phyloP scores from a whole-genome alignment of 2,797 vertebrate species.

The Oophaga sylvatica region DNA sequence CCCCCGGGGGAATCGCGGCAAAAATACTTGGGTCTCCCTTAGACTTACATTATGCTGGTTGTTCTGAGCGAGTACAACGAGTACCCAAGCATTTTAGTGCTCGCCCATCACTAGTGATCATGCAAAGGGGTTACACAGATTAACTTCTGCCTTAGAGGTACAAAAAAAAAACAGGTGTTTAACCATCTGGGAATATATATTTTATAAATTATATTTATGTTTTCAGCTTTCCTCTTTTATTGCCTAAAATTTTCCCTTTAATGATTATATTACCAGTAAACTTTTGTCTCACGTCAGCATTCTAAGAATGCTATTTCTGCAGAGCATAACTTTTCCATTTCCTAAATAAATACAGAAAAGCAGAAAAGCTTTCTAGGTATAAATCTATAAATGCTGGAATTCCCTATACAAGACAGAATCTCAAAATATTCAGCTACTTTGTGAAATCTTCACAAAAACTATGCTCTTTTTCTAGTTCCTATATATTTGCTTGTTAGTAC shows the following conservation, averaged over 20 bases:
- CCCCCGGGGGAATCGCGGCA: too few species aligned
- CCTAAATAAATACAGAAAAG: background rate
- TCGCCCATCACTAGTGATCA: too few species aligned
- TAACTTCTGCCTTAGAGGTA: background rate
- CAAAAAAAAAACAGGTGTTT: background rate
- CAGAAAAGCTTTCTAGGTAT: background rate
- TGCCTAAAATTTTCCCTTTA: background rate
- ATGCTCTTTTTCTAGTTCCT: background rate
- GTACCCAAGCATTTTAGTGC: too few species aligned
- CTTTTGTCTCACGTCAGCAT: background rate
- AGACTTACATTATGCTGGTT: too few species aligned
- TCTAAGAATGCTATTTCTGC: background rate
- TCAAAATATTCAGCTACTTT: background rate
- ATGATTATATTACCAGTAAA: background rate
- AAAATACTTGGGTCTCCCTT: too few species aligned
- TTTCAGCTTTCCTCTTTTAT: background rate
- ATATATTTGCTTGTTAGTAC: background rate
- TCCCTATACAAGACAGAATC: background rate
- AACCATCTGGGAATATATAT: constrained; percentile 16
- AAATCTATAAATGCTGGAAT: background rate
- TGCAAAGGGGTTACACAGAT: background rate
- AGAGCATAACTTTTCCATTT: background rate
- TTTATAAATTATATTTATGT: background rate
- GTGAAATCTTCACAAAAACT: background rate
- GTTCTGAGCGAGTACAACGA: too few species aligned